These are phyloP conservation scores for Lithophane socia DNA, from an alignment of 2,888 invertebrate species.

Conservation along the genomic window DNA sequence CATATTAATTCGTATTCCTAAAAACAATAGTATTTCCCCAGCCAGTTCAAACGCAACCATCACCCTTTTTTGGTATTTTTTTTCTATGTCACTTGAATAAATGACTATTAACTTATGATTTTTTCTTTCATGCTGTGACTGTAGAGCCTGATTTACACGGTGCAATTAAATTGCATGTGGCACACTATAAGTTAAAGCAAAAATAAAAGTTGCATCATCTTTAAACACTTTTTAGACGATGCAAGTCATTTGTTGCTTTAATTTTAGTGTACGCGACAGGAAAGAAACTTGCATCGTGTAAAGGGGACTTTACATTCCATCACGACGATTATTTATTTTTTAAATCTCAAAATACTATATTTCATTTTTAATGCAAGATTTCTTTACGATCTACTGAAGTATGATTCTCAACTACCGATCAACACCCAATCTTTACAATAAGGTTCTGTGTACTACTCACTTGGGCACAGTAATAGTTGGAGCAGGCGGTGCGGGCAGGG, in stretches of 20 bases:
- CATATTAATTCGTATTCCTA: background rate
- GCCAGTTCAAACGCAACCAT: background rate
- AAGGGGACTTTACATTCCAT: background rate
- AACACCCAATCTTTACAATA: background rate
- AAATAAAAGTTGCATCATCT: background rate
- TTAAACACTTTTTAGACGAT: too few species aligned
- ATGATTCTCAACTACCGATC: background rate
- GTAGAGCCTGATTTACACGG: background rate
- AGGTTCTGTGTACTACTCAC: slow-evolving; percentile 44
- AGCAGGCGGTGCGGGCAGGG: slow-evolving; percentile 71
- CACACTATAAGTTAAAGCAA: background rate
- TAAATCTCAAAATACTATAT: background rate
- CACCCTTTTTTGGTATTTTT: too few species aligned
- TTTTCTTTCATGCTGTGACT: background rate
- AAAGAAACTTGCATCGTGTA: background rate
- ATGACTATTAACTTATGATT: background rate
- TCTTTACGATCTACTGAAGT: background rate
- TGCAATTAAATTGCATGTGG: background rate
- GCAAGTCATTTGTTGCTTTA: background rate
- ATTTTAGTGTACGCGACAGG: background rate
- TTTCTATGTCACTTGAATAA: background rate
- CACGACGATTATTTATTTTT: background rate
- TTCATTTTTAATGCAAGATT: background rate
- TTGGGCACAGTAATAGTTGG: slow-evolving; percentile 65
- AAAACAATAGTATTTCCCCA: too few species aligned